Base-by-base conservation (phyloP, 2,888 invertebrate species). In the Tetropium fuscum region DNA sequence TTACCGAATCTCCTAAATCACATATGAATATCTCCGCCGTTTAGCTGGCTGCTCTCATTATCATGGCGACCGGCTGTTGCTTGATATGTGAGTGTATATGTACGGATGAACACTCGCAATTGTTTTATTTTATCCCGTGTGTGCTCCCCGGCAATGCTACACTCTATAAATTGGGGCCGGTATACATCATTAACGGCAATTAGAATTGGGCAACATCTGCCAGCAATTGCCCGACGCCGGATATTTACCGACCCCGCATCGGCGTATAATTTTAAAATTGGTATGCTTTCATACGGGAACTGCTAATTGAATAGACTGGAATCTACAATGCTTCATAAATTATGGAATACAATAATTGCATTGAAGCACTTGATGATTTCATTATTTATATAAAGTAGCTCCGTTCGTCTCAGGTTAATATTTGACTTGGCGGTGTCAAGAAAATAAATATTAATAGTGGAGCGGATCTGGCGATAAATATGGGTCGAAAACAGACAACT, bases 1-100 rank as follows among this genome's bases (percentile, higher is more conserved):
- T 79, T 78, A 78, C 78, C 68, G 73, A 70, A 72, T 73, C 41
- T 40, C 48, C 77, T 78, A 78, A 78, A 79, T 78, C 79, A 79
- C 77, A 77, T 75, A 76, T 77, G 78, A 78, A 77, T 78, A 77
- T 78, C 78, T 74, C 75, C 53, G 32, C 49, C 45, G 55, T 63
- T 57, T 57, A 60, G 62, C 53, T 49, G 57, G 44, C 60, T 15
- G 60, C 63, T 56, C 62, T 68, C 67, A 71, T 71, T 69, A 70
- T 73, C 69, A 64, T 66, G 47, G 64, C 36, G 63, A 70, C 70
- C 71, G 68, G 74, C 74, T 74, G 75, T 73, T 70, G 72, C 73
- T 72, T 72, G 74, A 74, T 75, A 73, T 75, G 75, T 74, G 72
- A 69, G 59, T 54, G n/a, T n/a, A n/a, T n/a, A 44, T 59, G 58